phyloP scores from a whole-genome alignment of 2,113 vertebrate genomes.

The Melanerpes formicivorus region DNA sequence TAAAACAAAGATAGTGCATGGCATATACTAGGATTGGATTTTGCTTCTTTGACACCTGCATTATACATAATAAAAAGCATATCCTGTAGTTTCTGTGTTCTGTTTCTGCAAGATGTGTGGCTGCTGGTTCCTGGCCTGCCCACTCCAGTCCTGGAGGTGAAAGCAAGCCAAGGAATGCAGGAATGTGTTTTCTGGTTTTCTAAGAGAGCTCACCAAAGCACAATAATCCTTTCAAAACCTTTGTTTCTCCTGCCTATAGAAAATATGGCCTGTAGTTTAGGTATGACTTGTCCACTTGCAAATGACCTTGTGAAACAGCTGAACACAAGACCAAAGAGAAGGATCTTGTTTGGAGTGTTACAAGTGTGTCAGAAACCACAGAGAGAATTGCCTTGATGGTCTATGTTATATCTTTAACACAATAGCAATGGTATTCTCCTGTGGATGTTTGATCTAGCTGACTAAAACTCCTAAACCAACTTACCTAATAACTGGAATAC shows the following conservation, averaged over 20 bases:
- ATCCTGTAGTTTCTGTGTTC: neutral
- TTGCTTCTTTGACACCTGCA: conserved; percentile 19
- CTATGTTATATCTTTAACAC: neutral
- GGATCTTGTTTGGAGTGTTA: accelerated
- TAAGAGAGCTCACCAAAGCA: conserved; percentile 34
- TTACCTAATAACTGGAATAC: neutral
- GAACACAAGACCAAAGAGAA: neutral
- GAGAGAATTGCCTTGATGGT: neutral
- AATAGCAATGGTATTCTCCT: neutral
- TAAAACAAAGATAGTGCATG: neutral
- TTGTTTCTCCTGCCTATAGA: conserved; percentile 16
- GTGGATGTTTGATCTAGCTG: neutral
- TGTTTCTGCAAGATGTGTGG: neutral
- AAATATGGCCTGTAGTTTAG: conserved; percentile 30
- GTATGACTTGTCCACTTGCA: neutral
- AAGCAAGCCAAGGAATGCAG: conserved; percentile 52
- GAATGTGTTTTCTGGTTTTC: conserved; percentile 35
- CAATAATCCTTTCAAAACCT: conserved; percentile 44
- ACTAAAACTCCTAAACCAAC: neutral
- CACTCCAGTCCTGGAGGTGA: neutral
- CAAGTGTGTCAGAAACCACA: neutral
- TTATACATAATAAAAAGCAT: neutral
- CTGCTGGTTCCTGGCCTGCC: conserved; percentile 9
- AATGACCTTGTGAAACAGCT: neutral
- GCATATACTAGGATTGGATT: neutral